Evolutionary conservation across 1,140 invertebrate species (phyloP), one percentile per base, ranked within the genome.

Genomic region (Leucophenga varia): DNA sequence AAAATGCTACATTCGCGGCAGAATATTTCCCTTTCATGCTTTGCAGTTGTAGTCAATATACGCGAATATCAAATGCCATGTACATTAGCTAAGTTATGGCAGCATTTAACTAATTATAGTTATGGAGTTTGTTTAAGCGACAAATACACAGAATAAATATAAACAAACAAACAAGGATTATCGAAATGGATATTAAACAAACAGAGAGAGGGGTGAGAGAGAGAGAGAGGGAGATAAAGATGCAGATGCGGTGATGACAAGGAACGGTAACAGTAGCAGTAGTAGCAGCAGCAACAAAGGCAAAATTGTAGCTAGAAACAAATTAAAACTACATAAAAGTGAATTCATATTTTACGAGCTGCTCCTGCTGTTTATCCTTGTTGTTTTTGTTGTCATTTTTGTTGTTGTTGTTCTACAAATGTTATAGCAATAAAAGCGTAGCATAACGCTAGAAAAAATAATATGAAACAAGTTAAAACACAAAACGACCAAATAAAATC

Each of bases 271-370:
- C 63, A 63, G n/a, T n/a, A n/a, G n/a, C n/a, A n/a, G n/a, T n/a
- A n/a, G n/a, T n/a, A n/a, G n/a, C n/a, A n/a, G n/a, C n/a, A n/a
- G n/a, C n/a, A n/a, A n/a, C n/a, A n/a, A n/a, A n/a, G n/a, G n/a
- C n/a, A n/a, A n/a, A n/a, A n/a, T n/a, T n/a, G n/a, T n/a, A n/a
- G n/a, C n/a, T n/a, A n/a, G n/a, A 67, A 67, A 67, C 63, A 67
- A 67, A 67, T 67, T 67, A 67, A 67, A 67, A 67, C 59, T 67
- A 64, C 63, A 67, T 67, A 59, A 67, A 67, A 59, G 55, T 57
- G 59, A 39, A 67, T 67, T 57, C 50, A 65, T 65, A 65, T 65
- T 67, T 63, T 54, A 63, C 52, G 53, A 45, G 55, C 54, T 59
- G 55, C 37, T 58, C 25, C 28, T 45, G 46, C 32, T 20, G 25